Evolutionary conservation across 2,888 invertebrate genomes (phyloP), one percentile per base, ranked within the genome.

Genomic region (Dendrolimus houi): DNA sequence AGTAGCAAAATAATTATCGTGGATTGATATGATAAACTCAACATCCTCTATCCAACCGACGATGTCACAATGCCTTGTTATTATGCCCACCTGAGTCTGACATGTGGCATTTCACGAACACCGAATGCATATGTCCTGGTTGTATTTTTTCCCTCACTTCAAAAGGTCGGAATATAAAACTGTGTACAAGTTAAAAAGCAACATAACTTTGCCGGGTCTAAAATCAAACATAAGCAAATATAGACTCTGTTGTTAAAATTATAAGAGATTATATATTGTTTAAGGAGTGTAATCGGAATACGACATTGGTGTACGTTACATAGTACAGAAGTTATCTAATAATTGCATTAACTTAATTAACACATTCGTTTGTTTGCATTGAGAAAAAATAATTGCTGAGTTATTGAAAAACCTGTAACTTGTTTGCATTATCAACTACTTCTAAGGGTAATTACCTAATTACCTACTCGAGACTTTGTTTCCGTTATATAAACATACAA

Each of bases 71-170:
- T 67, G 60, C 65, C 62, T 62, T 66, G 64, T 72, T 70, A 73
- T 76, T 77, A 75, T 59, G 62, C 58, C 62, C 60, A 67, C 62
- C 63, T 64, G 61, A 65, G 59, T 62, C 57, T 72, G 81, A 75
- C 83, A 79, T 79, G 69, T 84, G 84, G 75, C 83, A 82, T 84
- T 83, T 84, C 82, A 82, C 80, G 81, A 79, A 75, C 67, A 62
- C 60, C 64, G 59, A 62, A 63, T 65, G 59, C 61, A 61, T 68
- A 66, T 74, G 62, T 71, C 69, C 65, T 41, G 59, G 69, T 72
- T 69, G 71, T 73, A 72, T 74, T 80, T 80, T 79, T 79, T 75
- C 64, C 68, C 59, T 63, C 61, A 68, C 70, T 75, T 75, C 72
- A 74, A 82, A 85, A 84, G 84, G 84, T 82, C 78, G 74, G 61